A percentile compares a stretch with the other conserved stretches of the same genome.
Evolutionary conservation across 2,888 invertebrate genomes (phyloP).

Genomic region (Cosmorhoe ocellata): DNA sequence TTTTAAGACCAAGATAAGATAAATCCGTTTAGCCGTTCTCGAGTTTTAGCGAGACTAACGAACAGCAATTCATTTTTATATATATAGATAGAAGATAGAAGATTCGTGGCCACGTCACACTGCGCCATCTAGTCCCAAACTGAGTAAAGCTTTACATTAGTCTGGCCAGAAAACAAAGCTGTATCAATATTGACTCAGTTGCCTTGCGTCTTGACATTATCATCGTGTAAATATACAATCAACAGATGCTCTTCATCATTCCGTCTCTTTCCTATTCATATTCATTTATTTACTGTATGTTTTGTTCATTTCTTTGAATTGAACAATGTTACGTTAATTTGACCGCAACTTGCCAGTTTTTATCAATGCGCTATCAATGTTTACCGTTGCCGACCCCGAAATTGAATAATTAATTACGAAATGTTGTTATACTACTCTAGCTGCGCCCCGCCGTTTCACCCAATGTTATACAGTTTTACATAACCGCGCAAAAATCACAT

Average conservation of each 20-base stretch:
- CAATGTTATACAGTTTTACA: too few species aligned
- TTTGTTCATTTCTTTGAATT: conserved; percentile 27
- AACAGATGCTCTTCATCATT: conserved; percentile 51
- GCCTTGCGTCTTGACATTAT: conserved; percentile 43
- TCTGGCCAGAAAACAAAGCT: conserved; percentile 9
- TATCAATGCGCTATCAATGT: conserved; percentile 26
- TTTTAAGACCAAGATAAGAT: too few species aligned
- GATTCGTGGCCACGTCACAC: too few species aligned
- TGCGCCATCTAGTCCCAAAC: too few species aligned
- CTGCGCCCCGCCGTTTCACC: too few species aligned
- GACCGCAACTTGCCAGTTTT: conserved; percentile 16
- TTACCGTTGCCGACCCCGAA: conserved; percentile 33
- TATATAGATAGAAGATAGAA: too few species aligned
- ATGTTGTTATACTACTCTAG: too few species aligned
- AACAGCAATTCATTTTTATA: too few species aligned
- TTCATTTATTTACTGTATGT: not conserved
- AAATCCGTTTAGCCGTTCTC: too few species aligned
- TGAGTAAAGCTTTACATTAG: too few species aligned
- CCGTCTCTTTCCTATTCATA: conserved; percentile 37
- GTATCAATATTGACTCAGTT: conserved; percentile 56
- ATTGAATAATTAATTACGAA: not conserved
- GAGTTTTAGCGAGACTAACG: too few species aligned
- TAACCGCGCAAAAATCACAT: too few species aligned
- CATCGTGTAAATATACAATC: conserved; percentile 43
- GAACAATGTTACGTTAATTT: conserved; percentile 26